Conservation (phyloP, 2,888 invertebrate genomes). For the Agonum fuliginosum region DNA sequence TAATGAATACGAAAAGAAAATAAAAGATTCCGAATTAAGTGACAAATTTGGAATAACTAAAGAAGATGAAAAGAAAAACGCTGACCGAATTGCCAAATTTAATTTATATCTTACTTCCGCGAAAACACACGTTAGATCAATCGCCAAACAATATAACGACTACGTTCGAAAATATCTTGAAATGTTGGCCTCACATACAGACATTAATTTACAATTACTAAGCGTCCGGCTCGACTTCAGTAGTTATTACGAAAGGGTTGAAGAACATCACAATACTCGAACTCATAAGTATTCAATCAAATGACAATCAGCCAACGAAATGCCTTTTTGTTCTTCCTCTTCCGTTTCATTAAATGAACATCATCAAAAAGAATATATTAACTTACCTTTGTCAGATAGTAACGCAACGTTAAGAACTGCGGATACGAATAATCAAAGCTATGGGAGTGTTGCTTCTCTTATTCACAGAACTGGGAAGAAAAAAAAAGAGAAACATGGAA, state of each 20-base stretch:
- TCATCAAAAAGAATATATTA: slow-evolving; percentile 1
- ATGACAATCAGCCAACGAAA: slow-evolving; percentile 41
- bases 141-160: slow-evolving; percentile 85
- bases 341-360: slow-evolving; percentile 53
- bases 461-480: slow-evolving; percentile 66
- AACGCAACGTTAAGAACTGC: slow-evolving; percentile 42
- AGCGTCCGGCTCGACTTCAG: slow-evolving; percentile 96
- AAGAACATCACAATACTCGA: slow-evolving; percentile 78
- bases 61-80: slow-evolving; percentile 77
- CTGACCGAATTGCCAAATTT: slow-evolving; percentile 79
- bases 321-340: slow-evolving; percentile 30
- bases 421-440: slow-evolving; percentile 60
- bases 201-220: slow-evolving; percentile 91
- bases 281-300: slow-evolving; percentile 25
- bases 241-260: slow-evolving; percentile 92
- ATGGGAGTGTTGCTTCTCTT: slow-evolving; percentile 69
- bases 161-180: slow-evolving; percentile 91
- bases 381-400: slow-evolving; percentile 36
- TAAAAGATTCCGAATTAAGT: slow-evolving; percentile 68
- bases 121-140: slow-evolving; percentile 80
- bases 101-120: slow-evolving; percentile 78
- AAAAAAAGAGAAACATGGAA: slow-evolving; percentile 68
- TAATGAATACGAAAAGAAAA: slow-evolving; percentile 76
- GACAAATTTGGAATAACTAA: slow-evolving; percentile 77
- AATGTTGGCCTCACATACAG: slow-evolving; percentile 87